phyloP scores from a whole-genome alignment of 2,113 vertebrate genomes.

The Cynoglossus semilaevis region DNA sequence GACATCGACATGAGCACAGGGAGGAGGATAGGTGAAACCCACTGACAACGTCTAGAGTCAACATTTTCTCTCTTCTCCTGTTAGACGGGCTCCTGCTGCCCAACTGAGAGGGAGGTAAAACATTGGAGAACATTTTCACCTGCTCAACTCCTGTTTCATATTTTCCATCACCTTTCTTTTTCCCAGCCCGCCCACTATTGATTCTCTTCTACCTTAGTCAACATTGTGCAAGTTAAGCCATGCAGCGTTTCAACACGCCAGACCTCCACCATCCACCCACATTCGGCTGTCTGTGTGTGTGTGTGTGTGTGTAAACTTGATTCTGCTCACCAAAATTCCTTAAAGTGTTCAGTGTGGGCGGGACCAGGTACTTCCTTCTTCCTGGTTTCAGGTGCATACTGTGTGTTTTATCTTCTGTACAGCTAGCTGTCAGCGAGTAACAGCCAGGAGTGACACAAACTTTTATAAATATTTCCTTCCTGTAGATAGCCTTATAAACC shows the following conservation, averaged over 20 bases:
- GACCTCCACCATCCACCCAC: conserved; percentile 20
- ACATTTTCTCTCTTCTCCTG: conserved; percentile 9
- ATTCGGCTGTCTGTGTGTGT: conserved; percentile 25
- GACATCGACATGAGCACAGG: conserved; percentile 1
- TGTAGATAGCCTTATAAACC: no score
- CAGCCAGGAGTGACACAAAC: no score
- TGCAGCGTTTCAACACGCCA: conserved; percentile 24
- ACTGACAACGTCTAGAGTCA: conserved; percentile 6
- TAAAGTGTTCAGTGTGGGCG: conserved; percentile 28
- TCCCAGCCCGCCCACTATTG: conserved; percentile 3
- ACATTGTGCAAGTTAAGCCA: conserved; percentile 52
- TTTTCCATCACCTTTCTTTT: conserved; percentile 1
- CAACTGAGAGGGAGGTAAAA: conserved; percentile 46
- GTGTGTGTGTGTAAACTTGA: conserved; percentile 1
- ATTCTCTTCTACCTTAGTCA: conserved; percentile 17
- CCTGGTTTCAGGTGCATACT: conserved; percentile 51
- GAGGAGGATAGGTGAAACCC: conserved; percentile 10
- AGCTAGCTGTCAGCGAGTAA: conserved; percentile 44
- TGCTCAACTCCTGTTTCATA: conserved; percentile 9
- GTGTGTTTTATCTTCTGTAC: conserved; percentile 24
- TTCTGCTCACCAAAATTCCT: conserved; percentile 56
- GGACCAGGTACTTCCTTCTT: conserved; percentile 55
- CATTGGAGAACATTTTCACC: background rate
- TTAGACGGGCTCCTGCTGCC: background rate
- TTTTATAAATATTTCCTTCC: no score